phyloP scores from a whole-genome alignment of 2,888 invertebrate genomes.

The Chloromyia formosa region DNA sequence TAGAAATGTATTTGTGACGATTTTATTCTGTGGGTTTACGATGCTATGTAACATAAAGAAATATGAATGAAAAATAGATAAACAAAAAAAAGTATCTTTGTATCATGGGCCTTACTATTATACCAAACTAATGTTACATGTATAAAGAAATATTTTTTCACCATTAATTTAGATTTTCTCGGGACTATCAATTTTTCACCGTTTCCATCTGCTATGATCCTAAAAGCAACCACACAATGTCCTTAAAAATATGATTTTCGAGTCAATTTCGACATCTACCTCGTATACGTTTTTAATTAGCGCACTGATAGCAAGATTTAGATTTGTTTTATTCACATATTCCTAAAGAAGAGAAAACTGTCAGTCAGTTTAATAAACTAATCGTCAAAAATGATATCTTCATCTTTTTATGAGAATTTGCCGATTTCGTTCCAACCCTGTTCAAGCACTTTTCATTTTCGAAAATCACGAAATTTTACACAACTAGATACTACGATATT shows the following conservation, averaged over 20 bases:
- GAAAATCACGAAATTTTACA: neutral
- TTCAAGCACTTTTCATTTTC: slow-evolving; percentile 19
- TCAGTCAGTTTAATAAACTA: too few species aligned
- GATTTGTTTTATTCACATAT: neutral
- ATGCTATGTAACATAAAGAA: slow-evolving; percentile 42
- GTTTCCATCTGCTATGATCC: neutral
- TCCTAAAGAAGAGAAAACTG: neutral
- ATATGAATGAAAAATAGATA: slow-evolving; percentile 42
- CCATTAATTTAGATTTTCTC: neutral
- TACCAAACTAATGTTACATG: slow-evolving; percentile 45
- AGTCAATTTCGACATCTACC: slow-evolving; percentile 31
- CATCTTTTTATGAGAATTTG: neutral
- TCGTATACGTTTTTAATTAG: slow-evolving; percentile 13
- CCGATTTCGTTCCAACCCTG: neutral
- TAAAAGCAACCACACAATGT: neutral
- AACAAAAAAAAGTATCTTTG: slow-evolving; percentile 46
- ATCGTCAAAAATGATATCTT: neutral
- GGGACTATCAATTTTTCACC: too few species aligned
- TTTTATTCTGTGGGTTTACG: slow-evolving; percentile 45
- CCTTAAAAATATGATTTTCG: neutral
- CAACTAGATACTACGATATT: slow-evolving; percentile 20
- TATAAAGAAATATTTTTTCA: slow-evolving; percentile 22
- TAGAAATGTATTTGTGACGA: slow-evolving; percentile 42
- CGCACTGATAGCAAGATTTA: neutral
- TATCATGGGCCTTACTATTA: slow-evolving; percentile 53